A percentile compares a stretch with the other conserved stretches of the same genome.
These are phyloP conservation scores for Clepsis dumicolana DNA, from an alignment of 2,888 invertebrate genomes.

Conservation along the genomic window DNA sequence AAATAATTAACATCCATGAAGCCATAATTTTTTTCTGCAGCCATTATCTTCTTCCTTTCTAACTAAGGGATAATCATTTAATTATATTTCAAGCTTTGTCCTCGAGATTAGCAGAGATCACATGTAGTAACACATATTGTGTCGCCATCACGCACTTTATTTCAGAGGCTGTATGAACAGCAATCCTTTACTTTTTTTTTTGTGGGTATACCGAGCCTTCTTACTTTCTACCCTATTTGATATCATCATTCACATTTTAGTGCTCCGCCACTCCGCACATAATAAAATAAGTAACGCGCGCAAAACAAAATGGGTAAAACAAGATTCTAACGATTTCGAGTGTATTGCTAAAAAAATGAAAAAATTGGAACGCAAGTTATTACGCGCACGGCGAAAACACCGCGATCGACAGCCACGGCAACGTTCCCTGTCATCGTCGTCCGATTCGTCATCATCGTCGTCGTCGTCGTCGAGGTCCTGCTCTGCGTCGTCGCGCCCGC, in stretches of 20 bases:
- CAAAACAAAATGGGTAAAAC: no score
- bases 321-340: not conserved
- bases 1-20: no score
- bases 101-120: no score
- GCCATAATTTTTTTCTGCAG: no score
- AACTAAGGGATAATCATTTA: no score
- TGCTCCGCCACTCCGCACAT: conserved; percentile 16
- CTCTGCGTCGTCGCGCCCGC: not conserved
- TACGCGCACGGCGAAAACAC: not conserved
- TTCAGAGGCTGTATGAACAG: no score
- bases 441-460: not conserved
- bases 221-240: not conserved
- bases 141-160: no score
- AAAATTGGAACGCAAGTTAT: conserved; percentile 1
- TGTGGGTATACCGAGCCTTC: no score
- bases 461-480: conserved; percentile 9
- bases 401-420: not conserved
- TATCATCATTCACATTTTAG: conserved; percentile 13
- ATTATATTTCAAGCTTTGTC: no score
- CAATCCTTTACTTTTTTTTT: no score
- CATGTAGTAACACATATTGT: no score
- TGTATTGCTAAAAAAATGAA: not conserved
- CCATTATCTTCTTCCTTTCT: no score
- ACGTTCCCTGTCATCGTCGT: not conserved
- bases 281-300: not conserved